A percentile compares a stretch with the other conserved stretches of the same genome.
These are phyloP conservation scores for Myotis yumanensis DNA, from an alignment of 2,113 vertebrate genomes.

Conservation along the genomic window DNA sequence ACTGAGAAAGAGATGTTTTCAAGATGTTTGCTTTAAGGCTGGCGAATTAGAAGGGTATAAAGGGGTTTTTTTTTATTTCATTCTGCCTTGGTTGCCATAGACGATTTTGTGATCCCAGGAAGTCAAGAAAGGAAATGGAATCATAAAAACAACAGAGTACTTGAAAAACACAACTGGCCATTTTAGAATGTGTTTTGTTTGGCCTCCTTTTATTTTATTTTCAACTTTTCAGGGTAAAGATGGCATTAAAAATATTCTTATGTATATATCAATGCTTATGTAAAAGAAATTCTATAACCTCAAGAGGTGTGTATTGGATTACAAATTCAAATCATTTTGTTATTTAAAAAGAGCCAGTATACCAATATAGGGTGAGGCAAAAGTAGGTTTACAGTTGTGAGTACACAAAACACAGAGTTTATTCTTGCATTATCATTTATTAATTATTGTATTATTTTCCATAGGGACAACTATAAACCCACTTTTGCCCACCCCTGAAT, in stretches of 20 bases:
- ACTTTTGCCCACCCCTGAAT: background rate
- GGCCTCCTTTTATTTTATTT: background rate
- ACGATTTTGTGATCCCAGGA: slow-evolving; percentile 9
- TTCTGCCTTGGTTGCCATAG: background rate
- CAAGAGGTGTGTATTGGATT: background rate
- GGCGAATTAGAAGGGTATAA: slow-evolving; percentile 59
- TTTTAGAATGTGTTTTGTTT: background rate
- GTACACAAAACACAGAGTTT: background rate
- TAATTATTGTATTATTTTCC: background rate
- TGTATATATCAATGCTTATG: background rate
- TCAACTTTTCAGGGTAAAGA: background rate
- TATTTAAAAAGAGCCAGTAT: background rate
- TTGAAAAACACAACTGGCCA: background rate
- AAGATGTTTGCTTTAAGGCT: slow-evolving; percentile 54
- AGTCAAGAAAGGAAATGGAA: background rate
- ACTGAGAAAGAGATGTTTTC: slow-evolving; percentile 64
- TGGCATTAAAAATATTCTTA: background rate
- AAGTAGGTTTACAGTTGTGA: background rate
- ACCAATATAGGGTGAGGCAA: background rate
- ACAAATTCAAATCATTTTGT: background rate
- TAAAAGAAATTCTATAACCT: background rate
- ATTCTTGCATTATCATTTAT: background rate
- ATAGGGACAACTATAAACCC: background rate
- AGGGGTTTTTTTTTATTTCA: slow-evolving; percentile 37
- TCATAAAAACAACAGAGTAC: background rate